A percentile compares a stretch with the other conserved stretches of the same genome.
Conservation (phyloP, 2,113 vertebrate species). For the Leptosomus discolor region DNA sequence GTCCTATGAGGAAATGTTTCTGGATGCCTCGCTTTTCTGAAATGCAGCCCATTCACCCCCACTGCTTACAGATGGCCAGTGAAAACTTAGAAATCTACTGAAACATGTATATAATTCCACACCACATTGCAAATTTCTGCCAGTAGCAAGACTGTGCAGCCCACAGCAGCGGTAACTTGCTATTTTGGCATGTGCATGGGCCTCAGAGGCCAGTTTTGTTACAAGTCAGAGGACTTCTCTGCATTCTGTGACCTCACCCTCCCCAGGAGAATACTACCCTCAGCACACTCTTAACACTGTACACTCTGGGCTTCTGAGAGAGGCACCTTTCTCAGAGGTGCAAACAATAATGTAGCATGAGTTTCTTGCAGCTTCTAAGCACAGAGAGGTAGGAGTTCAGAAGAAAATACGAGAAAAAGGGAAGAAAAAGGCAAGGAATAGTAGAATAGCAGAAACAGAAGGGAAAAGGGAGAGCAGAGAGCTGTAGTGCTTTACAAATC, state of each 20-base stretch:
- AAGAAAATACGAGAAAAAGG: background rate
- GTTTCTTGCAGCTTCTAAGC: background rate
- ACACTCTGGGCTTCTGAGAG: background rate
- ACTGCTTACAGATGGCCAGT: constrained; percentile 41
- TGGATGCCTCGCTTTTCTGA: background rate
- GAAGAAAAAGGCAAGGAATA: background rate
- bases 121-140: background rate
- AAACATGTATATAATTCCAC: background rate
- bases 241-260: background rate
- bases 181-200: background rate
- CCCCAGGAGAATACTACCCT: background rate
- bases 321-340: background rate
- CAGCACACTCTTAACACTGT: background rate
- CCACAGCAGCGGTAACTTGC: background rate
- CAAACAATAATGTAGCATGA: background rate
- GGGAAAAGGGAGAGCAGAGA: background rate
- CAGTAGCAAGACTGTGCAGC: background rate
- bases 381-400: background rate
- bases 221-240: background rate
- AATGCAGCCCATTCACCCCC: constrained; percentile 39
- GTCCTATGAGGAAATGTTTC: constrained; percentile 3
- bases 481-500: background rate
- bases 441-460: background rate
- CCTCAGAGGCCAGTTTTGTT: constrained; percentile 27
- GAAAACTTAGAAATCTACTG: constrained; percentile 9